These are phyloP conservation scores for Sminthurinus aureus DNA, from an alignment of 2,888 invertebrate species.

Conservation along the genomic window DNA sequence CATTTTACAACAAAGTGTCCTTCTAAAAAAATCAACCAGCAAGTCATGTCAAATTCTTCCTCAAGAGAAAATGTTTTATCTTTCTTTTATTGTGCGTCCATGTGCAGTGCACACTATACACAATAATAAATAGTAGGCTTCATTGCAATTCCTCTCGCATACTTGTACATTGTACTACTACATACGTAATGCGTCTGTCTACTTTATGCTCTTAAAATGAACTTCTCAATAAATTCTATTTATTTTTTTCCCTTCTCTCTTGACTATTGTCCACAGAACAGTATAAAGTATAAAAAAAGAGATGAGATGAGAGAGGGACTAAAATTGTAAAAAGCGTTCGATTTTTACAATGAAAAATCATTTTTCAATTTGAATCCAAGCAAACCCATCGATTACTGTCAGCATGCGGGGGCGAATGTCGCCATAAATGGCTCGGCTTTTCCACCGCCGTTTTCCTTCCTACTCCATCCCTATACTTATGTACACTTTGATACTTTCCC, in stretches of 20 bases:
- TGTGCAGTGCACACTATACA: too few species aligned
- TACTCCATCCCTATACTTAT: not conserved
- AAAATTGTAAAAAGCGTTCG: not conserved
- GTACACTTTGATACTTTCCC: too few species aligned
- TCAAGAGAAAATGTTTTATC: not conserved
- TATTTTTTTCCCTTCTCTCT: not conserved
- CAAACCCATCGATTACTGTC: conserved; percentile 60
- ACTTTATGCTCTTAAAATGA: not conserved
- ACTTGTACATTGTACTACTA: not conserved
- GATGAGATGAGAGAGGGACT: not conserved
- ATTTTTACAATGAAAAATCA: conserved; percentile 46
- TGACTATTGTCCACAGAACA: not conserved
- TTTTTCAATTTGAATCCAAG: conserved; percentile 53
- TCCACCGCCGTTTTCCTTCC: not conserved
- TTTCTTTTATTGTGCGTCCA: too few species aligned
- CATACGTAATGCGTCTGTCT: not conserved
- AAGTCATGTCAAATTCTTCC: not conserved
- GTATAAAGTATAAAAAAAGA: not conserved
- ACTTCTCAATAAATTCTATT: conserved; percentile 15
- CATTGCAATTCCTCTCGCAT: not conserved
- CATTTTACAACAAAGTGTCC: not conserved
- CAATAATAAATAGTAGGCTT: too few species aligned
- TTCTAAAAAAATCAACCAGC: not conserved
- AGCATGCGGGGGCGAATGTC: conserved; percentile 57
- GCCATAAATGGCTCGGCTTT: conserved; percentile 20